Conservation (phyloP, 2,797 vertebrate species). For the Lutjanus argentimaculatus region DNA sequence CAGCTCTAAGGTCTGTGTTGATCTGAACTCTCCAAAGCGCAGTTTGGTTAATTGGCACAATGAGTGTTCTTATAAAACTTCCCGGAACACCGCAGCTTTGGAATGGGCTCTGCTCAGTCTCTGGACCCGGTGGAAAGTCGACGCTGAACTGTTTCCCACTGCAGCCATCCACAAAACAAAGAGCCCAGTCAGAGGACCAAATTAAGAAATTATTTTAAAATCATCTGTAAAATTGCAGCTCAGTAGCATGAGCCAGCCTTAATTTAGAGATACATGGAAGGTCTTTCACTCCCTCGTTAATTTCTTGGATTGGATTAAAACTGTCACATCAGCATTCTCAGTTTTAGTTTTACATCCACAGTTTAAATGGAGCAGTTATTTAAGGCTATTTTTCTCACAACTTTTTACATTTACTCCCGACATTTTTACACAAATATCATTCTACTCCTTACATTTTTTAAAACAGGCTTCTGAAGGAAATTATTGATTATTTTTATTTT, state of each 20-base stretch:
- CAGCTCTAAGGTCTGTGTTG: neutral
- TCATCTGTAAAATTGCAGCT: constrained; percentile 2
- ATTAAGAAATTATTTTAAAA: neutral
- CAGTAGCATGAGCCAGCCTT: neutral
- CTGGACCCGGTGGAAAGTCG: neutral
- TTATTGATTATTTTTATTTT: too few relatives aligned
- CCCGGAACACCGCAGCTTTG: constrained; percentile 55
- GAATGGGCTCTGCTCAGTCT: constrained; percentile 13
- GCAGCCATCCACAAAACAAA: constrained; percentile 15
- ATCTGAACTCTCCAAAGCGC: constrained; percentile 24
- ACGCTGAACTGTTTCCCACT: constrained; percentile 16
- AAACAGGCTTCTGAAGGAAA: too few relatives aligned
- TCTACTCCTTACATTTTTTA: too few relatives aligned
- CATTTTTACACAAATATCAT: too few relatives aligned
- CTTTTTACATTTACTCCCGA: too few relatives aligned
- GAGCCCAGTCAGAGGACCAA: constrained; percentile 26
- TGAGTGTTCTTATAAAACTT: constrained; percentile 39
- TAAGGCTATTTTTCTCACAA: too few relatives aligned
- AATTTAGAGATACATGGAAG: neutral
- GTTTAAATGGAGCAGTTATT: neutral
- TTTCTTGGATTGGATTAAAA: constrained; percentile 10
- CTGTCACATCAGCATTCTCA: neutral
- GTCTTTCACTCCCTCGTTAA: neutral
- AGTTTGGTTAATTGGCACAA: constrained; percentile 35
- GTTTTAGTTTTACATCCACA: neutral